Evolutionary conservation across 2,888 invertebrate genomes (phyloP), one percentile per base, ranked within the genome.

Genomic region (Philopedon plagiatum): DNA sequence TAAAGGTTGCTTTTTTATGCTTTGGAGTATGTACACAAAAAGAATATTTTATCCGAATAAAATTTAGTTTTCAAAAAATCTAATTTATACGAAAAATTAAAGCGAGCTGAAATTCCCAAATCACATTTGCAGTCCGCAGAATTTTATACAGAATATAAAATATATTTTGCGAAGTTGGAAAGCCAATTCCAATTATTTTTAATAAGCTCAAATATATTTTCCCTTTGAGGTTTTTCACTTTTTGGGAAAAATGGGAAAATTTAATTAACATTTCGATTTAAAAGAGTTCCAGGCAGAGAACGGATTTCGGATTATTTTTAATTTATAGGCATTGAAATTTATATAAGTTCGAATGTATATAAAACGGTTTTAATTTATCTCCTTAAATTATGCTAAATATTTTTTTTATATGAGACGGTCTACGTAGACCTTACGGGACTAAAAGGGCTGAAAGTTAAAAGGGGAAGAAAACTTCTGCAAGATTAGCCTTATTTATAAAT

Each of bases 131-230:
- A 29, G 44, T 32, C 29, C 54, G 39, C 15, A 18, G 15, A 13
- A 54, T 41, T 66, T 66, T 56, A 18, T 44, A 41, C 46, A 57
- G 65, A 66, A 66, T 66, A 66, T 57, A 66, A 66, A 65, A 56
- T 65, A 46, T 66, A 44, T 57, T 57, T 44, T 57, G 23, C 44
- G 21, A 15, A 32, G 46, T 56, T 41, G 32, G 44, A 46, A 44
- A 66, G 65, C 44, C 57, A 57, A 54, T 57, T 66, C 65, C 57
- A 57, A 66, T 66, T 66, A 66, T 66, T 44, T 57, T 66, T 66
- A 66, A 57, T 66, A 66, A 46, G 44, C 54, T 57, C 54, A 32
- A 44, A 29, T 44, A 57, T 44, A 66, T 57, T 57, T 64, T 66
- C 34, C 41, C 64, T 65, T 65, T 65, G 56, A 56, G 56, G 54